A percentile compares a stretch with the other conserved stretches of the same genome.
These are phyloP conservation scores for Pemphredon lugubris DNA, from an alignment of 2,888 invertebrate species.

Conservation along the genomic window DNA sequence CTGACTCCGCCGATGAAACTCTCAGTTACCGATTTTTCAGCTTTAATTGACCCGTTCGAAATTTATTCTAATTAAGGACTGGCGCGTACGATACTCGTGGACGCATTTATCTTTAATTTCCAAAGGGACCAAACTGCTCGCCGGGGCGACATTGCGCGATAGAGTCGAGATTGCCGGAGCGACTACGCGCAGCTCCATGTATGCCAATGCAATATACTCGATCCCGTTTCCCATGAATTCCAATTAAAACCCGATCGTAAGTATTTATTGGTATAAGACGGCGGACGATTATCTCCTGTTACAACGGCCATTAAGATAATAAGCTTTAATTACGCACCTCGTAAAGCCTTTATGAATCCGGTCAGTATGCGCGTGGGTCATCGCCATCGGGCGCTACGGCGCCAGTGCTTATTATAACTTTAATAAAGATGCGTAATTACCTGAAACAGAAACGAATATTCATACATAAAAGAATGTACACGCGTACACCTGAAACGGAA, in stretches of 20 bases:
- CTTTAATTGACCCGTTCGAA: constrained; percentile 20
- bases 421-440: constrained; percentile 18
- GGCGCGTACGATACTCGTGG: constrained; percentile 8
- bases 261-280: constrained; percentile 59
- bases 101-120: constrained; percentile 29
- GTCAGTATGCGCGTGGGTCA: constrained; percentile 12
- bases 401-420: constrained; percentile 10
- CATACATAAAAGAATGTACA: no score
- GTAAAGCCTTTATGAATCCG: constrained; percentile 55
- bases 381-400: constrained; percentile 17
- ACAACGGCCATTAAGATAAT: constrained; percentile 62
- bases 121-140: constrained; percentile 22
- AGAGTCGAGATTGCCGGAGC: constrained; percentile 41
- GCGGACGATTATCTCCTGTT: constrained; percentile 49
- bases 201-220: constrained; percentile 20
- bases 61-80: constrained; percentile 36
- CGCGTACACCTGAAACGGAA: no score
- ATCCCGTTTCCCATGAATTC: constrained; percentile 44
- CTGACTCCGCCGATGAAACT: neutral
- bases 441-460: constrained; percentile 24
- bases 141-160: constrained; percentile 37
- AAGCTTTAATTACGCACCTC: constrained; percentile 68
- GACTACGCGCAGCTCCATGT: neutral
- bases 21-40: neutral
- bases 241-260: constrained; percentile 59